Conservation (phyloP, 2,888 invertebrate genomes). For the Cistogaster globosa region DNA sequence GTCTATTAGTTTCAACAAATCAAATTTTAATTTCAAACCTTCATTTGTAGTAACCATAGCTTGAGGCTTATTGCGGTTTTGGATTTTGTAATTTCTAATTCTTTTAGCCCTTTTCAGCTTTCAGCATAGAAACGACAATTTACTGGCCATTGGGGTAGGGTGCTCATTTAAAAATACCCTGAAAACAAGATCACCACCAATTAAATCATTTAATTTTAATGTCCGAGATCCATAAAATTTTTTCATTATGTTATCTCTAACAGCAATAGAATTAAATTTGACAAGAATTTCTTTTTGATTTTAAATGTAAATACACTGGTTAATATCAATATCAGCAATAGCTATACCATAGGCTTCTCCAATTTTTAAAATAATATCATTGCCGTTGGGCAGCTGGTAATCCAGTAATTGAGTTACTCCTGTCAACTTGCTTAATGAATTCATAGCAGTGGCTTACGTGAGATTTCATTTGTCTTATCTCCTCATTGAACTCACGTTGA, state of each 20-base stretch:
- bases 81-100: background rate
- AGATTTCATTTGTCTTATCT: background rate
- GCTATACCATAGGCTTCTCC: too few relatives aligned
- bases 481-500: background rate
- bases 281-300: background rate
- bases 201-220: too few relatives aligned
- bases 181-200: too few relatives aligned
- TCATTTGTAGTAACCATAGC: too few relatives aligned
- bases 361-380: background rate
- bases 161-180: background rate
- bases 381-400: background rate
- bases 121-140: background rate
- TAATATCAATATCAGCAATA: background rate
- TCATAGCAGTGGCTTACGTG: constrained; percentile 6
- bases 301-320: background rate
- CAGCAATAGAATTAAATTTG: background rate
- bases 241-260: background rate
- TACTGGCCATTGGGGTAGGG: background rate
- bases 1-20: too few relatives aligned
- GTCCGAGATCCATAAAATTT: background rate
- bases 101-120: background rate
- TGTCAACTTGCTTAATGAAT: background rate
- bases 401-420: background rate
- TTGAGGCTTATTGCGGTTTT: background rate
- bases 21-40: too few relatives aligned